Evolutionary conservation across 2,797 vertebrate species (phyloP), one percentile per base, ranked within the genome.

Genomic region (Malacoraja senta): DNA sequence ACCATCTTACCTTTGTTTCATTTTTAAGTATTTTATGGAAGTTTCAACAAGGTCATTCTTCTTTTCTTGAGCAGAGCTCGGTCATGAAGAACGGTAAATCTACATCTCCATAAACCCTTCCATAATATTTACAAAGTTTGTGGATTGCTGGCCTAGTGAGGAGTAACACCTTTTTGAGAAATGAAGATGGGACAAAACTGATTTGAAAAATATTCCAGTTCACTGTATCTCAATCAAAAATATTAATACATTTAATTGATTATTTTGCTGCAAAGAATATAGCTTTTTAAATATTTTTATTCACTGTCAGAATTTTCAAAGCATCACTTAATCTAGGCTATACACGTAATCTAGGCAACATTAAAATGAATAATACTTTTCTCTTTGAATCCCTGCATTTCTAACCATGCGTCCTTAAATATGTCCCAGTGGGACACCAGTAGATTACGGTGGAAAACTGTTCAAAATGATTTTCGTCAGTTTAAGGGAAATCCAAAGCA

Each of bases 401-500:
- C 95, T 65, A 95, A 96, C 95, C 97, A 96, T 97, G 97, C 97
- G 97, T 97, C 96, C 96, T 96, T 97, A 91, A 96, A 97, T 97
- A 97, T 96, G 95, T 94, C 97, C 95, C 97, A 95, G 98, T 96
- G 94, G 97, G 97, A 96, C 96, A 97, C 94, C 96, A 95, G 96
- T 96, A 95, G 95, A 94, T 95, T 96, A 95, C 94, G 95, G 96
- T 94, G 93, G 95, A 96, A 96, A 96, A 96, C 95, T 94, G 95
- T 96, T 97, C 95, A 95, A 95, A 96, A 96, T 96, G 96, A 97
- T 97, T 96, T 96, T 96, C 96, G 96, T 96, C 96, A 96, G 96
- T 98, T 98, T 97, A 97, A 97, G 97, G 97, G 96, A 97, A 97
- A 97, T 95, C 95, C 96, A 96, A 96, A 97, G 95, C 96, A 96